Percentiles rank a stretch among this genome's conserved stretches.
phyloP scores from a whole-genome alignment of 2,888 invertebrate genomes.

The Apamea sordens region DNA sequence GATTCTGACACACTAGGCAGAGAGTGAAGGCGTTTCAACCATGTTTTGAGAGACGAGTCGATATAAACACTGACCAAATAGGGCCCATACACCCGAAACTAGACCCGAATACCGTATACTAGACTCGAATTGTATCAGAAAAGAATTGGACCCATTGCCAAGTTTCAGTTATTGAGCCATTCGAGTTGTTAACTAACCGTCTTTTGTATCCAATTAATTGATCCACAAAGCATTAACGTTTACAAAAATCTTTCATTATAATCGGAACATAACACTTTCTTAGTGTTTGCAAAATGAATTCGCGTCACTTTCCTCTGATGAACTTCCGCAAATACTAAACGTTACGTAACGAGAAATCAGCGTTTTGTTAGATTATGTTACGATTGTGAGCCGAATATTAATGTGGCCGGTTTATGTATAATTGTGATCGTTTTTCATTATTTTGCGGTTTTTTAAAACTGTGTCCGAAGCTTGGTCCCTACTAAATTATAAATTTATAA shows the following conservation, averaged over 20 bases:
- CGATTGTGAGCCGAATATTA: conserved; percentile 51
- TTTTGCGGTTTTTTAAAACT: background rate
- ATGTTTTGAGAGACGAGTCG: background rate
- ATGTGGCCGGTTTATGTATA: conserved; percentile 46
- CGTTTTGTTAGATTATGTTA: conserved; percentile 51
- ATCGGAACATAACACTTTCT: conserved; percentile 40
- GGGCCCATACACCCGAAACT: too few species aligned
- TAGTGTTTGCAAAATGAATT: conserved; percentile 52
- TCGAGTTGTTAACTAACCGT: background rate
- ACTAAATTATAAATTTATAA: too few species aligned
- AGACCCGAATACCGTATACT: background rate
- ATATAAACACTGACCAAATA: background rate
- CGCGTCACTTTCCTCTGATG: conserved; percentile 54
- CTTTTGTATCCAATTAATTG: conserved; percentile 2
- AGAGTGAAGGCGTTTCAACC: too few species aligned
- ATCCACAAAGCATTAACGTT: conserved; percentile 7
- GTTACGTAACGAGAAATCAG: conserved; percentile 58
- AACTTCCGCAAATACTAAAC: conserved; percentile 57
- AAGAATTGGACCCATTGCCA: background rate
- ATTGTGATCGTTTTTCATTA: conserved; percentile 6
- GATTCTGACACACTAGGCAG: background rate
- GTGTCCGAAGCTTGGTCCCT: too few species aligned
- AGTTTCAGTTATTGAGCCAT: background rate
- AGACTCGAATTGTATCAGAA: background rate
- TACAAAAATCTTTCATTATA: conserved; percentile 3